These are phyloP conservation scores for Odontamblyopus rebecca DNA, from an alignment of 2,797 vertebrate species.

Conservation along the genomic window DNA sequence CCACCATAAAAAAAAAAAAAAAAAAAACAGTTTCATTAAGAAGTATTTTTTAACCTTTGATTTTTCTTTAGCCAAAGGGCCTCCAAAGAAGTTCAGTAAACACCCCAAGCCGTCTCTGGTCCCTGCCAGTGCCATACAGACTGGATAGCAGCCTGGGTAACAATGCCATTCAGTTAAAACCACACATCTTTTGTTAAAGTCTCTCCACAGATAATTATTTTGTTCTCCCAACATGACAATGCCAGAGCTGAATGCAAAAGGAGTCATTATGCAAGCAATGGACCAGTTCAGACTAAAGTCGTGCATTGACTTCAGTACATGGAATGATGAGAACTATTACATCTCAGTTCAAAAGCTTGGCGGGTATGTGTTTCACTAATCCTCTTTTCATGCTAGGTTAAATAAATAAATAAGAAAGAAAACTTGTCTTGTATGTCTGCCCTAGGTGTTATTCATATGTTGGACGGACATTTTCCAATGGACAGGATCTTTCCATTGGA, in stretches of 20 bases:
- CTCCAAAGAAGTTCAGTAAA: slow-evolving; percentile 1
- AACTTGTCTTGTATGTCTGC: not conserved
- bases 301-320: slow-evolving; percentile 6
- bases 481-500: slow-evolving; percentile 81
- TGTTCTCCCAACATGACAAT: not conserved
- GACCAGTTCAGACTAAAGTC: slow-evolving; percentile 83
- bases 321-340: not conserved
- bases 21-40: not conserved
- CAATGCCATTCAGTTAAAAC: not conserved
- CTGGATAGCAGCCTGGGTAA: slow-evolving; percentile 16
- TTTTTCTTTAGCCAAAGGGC: not conserved
- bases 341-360: not conserved
- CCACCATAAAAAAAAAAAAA: too few species aligned
- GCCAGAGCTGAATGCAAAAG: slow-evolving; percentile 82
- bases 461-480: slow-evolving; percentile 46
- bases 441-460: slow-evolving; percentile 82
- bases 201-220: not conserved
- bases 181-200: not conserved
- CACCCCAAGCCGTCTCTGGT: not conserved
- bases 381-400: not conserved
- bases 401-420: not conserved
- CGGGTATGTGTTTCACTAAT: not conserved
- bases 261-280: slow-evolving; percentile 79
- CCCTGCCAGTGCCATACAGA: slow-evolving; percentile 17
- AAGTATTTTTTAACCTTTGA: not conserved